Base-by-base conservation (phyloP, 2,888 invertebrate species). In the Antitype chi region DNA sequence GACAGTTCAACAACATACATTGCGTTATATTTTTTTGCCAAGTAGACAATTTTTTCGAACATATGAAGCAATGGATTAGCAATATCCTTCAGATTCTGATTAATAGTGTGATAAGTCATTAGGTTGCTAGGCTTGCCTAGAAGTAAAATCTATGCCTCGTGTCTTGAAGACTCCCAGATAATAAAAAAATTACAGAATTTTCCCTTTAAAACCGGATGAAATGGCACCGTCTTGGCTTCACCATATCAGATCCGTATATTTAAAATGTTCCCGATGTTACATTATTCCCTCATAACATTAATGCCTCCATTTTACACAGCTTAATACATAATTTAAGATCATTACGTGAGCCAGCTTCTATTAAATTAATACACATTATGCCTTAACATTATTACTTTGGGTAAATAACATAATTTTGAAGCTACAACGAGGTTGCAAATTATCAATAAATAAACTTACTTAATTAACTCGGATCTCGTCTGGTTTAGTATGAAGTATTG, bases 261-360 rank as follows among this genome's bases (percentile, higher is more conserved):
- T 74, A 75, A 82, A 82, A 79, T 60, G 13, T 71, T 71, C 74
- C 32, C 13, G n/a, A 47, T 66, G 25, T 78, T 70, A 52, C 49
- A 59, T 69, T 70, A 74, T 64, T 70, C 55, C 67, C 62, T 67
- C 43, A 38, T 20, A 73, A 68, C 79, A 28, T 55, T 60, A 78
- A 71, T 20, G 43, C 70, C 25, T 55, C 13, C 13, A 74, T 69
- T 71, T 75, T 67, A 57, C 25, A 73, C 28, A 63, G 67, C 78
- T 79, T 80, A 72, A 69, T 81, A 82, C 74, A 78, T 82, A 78
- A 82, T 82, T 82, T 71, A 71, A 71, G 70, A 71, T 71, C 67
- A 78, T 78, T 82, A 82, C 11, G 13, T 15, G 15, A 68, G 57
- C 66, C 71, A 75, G 71, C 55, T 62, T 62, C 62, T 75, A 79